Base-by-base conservation (phyloP, 2,888 invertebrate species). In the Napeogenes inachia region DNA sequence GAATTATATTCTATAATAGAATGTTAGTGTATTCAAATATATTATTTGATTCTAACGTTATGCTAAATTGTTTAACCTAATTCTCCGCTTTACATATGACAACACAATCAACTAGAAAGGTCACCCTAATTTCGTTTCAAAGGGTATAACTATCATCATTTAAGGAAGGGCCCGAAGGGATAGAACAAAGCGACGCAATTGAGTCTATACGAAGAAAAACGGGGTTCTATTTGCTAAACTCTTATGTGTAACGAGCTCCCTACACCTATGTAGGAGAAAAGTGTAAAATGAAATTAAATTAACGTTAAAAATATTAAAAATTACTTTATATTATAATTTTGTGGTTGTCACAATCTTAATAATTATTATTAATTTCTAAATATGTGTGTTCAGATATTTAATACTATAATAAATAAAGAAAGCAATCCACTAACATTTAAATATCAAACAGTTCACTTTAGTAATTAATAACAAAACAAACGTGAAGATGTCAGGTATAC, bases 181-280 rank as follows among this genome's bases (percentile, higher is more conserved):
- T 72, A 72, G 71, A 75, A 79, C 81, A 82, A 84, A 82, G 78
- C 76, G 77, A 63, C 74, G 71, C 75, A 84, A 84, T 84, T 80
- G 81, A 78, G 77, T 71, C 78, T 75, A 75, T 73, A 74, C 74
- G 73, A 78, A 79, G 79, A 85, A 85, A 81, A 83, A 81, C 75
- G 75, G 70, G 70, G 65, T 70, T 73, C 67, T 81, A 79, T 82
- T 81, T 81, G 80, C 74, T 67, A 71, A 75, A 71, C 77, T 75
- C 82, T 80, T 71, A 65, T 70, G 67, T 71, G 75, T 85, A 83
- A 85, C 84, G 82, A 83, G 78, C 70, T 65, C 60, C 57, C 61
- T 79, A 72, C 75, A 81, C 72, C 74, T 66, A 55, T 30, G 74
- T 71, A 70, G 74, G 71, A 32, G 60, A 54, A 59, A 71, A 70